A percentile compares a stretch with the other conserved stretches of the same genome.
phyloP scores from a whole-genome alignment of 2,888 invertebrate genomes.

The Dicyrtoma fusca region DNA sequence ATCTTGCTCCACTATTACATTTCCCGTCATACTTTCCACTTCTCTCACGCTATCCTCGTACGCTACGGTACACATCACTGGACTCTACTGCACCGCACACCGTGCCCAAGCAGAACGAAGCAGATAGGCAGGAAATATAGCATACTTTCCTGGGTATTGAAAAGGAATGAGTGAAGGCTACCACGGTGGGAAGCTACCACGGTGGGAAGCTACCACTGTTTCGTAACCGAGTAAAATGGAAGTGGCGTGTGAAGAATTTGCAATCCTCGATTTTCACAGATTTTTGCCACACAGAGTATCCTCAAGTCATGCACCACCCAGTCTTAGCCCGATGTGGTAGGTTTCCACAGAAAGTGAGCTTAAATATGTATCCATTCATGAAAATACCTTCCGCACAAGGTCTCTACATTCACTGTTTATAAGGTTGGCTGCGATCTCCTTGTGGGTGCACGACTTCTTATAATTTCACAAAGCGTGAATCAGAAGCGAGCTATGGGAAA shows the following conservation, averaged over 20 bases:
- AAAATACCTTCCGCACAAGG: too few species aligned
- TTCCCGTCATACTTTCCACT: conserved; percentile 12
- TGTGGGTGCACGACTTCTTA: too few species aligned
- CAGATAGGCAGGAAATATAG: too few species aligned
- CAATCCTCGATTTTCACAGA: conserved; percentile 29
- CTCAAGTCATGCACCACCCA: background rate
- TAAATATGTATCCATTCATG: too few species aligned
- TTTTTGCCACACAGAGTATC: conserved; percentile 8
- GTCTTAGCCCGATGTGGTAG: too few species aligned
- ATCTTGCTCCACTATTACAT: background rate
- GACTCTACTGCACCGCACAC: background rate
- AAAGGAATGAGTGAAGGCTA: background rate
- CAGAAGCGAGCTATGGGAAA: too few species aligned
- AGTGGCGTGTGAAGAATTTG: conserved; percentile 33
- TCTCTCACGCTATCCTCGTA: background rate
- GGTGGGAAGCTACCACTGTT: background rate
- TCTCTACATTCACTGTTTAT: too few species aligned
- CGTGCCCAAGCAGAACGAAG: too few species aligned
- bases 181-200: background rate
- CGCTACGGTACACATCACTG: background rate
- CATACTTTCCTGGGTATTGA: background rate
- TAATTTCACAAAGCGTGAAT: too few species aligned
- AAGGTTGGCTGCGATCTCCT: too few species aligned
- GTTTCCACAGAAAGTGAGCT: background rate
- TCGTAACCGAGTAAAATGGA: conserved; percentile 28